Percentiles rank a stretch among this genome's conserved stretches.
Conservation (phyloP, 2,888 invertebrate species). For the Torymus aiolomorphi region DNA sequence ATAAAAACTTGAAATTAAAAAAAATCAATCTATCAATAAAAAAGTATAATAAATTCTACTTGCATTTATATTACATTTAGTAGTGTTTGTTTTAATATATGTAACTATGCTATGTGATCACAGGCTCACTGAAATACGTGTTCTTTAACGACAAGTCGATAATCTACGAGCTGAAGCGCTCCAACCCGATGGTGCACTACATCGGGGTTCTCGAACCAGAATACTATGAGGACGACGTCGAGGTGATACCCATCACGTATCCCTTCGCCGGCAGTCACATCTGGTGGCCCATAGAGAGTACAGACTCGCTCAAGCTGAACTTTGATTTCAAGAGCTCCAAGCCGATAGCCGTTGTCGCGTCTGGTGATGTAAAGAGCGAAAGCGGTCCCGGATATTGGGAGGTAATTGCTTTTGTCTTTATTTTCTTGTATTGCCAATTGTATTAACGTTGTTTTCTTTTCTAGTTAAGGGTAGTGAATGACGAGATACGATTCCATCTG, state of each 20-base stretch:
- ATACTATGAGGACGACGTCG: conserved; percentile 89
- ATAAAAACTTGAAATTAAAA: no score
- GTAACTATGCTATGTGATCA: conserved; percentile 81
- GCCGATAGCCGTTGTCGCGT: conserved; percentile 89
- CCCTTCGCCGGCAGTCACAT: conserved; percentile 93
- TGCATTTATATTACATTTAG: no score
- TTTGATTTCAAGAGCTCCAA: conserved; percentile 92
- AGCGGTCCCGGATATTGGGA: conserved; percentile 91
- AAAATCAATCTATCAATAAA: no score
- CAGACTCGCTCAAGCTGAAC: conserved; percentile 84
- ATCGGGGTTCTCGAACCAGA: conserved; percentile 88
- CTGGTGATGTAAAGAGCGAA: conserved; percentile 86
- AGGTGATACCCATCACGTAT: conserved; percentile 92
- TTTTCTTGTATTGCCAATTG: not conserved
- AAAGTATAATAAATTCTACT: no score
- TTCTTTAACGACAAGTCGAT: conserved; percentile 96
- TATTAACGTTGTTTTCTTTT: conserved; percentile 10
- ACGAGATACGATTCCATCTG: conserved; percentile 90
- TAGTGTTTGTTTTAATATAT: no score
- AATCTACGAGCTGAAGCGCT: conserved; percentile 89
- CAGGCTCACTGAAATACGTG: conserved; percentile 92
- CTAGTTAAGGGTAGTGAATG: conserved; percentile 87
- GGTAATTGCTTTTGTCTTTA: conserved; percentile 77
- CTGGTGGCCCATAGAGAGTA: conserved; percentile 90
- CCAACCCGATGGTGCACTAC: conserved; percentile 90